A percentile compares a stretch with the other conserved stretches of the same genome.
Conservation (phyloP, 2,888 invertebrate species). For the Sclerodermus sp. region DNA sequence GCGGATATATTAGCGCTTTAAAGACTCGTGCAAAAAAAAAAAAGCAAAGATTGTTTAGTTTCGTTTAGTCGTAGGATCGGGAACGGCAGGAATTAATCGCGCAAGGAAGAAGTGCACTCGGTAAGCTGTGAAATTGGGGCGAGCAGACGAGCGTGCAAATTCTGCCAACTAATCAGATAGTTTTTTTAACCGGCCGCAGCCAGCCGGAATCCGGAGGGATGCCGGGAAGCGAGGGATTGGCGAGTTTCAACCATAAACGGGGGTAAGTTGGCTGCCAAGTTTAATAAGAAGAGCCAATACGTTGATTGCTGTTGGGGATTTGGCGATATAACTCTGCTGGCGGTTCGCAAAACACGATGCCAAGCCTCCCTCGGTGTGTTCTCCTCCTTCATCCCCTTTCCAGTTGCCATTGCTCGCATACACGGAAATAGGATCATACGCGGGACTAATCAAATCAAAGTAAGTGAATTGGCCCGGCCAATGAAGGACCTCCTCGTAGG, state of each 20-base stretch:
- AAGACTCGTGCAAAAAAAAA: background rate
- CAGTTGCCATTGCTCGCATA: slow-evolving; percentile 10
- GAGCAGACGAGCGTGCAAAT: slow-evolving; percentile 31
- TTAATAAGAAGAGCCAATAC: slow-evolving; percentile 51
- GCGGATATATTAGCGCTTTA: background rate
- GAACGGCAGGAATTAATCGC: background rate
- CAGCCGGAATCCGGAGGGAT: background rate
- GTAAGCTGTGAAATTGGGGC: slow-evolving; percentile 14
- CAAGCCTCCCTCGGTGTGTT: slow-evolving; percentile 24
- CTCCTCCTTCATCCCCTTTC: slow-evolving; percentile 12
- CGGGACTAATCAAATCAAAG: slow-evolving; percentile 56
- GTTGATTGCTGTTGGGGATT: slow-evolving; percentile 45
- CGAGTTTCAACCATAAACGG: slow-evolving; percentile 29
- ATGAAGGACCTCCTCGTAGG: slow-evolving; percentile 31
- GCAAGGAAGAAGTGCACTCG: background rate
- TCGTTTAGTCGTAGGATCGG: too few relatives aligned
- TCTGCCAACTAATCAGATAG: slow-evolving; percentile 32
- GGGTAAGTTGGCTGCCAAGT: slow-evolving; percentile 41
- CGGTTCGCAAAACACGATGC: slow-evolving; percentile 46
- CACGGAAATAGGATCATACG: slow-evolving; percentile 38
- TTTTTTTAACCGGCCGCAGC: slow-evolving; percentile 1
- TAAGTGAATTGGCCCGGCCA: slow-evolving; percentile 53
- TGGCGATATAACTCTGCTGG: slow-evolving; percentile 32
- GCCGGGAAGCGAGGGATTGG: background rate
- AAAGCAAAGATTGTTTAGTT: background rate